A percentile compares a stretch with the other conserved stretches of the same genome.
Conservation (phyloP, 1,140 invertebrate species). For the Anagrus nilaparvatae region DNA sequence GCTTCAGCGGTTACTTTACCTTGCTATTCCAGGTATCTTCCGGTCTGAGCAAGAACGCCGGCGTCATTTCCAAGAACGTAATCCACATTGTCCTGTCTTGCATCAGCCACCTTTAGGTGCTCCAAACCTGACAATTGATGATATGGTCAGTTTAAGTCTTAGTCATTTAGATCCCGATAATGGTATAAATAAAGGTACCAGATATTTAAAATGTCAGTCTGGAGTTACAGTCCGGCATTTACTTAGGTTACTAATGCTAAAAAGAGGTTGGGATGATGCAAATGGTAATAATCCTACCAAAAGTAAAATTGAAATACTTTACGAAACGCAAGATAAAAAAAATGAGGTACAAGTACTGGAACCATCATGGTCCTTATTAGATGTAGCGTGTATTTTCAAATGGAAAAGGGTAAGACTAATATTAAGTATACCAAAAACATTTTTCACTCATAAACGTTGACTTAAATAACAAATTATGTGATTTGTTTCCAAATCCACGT, state of each 20-base stretch:
- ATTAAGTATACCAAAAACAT: not conserved
- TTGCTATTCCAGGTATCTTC: slow-evolving; percentile 60
- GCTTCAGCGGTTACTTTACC: slow-evolving; percentile 65
- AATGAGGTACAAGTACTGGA: slow-evolving; percentile 20
- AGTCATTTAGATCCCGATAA: slow-evolving; percentile 18
- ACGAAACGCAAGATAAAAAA: slow-evolving; percentile 11
- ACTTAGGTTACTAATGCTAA: slow-evolving; percentile 31
- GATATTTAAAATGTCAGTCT: slow-evolving; percentile 35
- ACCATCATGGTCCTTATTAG: slow-evolving; percentile 33
- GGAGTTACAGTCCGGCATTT: slow-evolving; percentile 35
- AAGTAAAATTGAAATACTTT: slow-evolving; percentile 32
- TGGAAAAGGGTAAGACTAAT: slow-evolving; percentile 37
- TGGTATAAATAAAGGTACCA: slow-evolving; percentile 5
- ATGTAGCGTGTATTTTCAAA: slow-evolving; percentile 33
- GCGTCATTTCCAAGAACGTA: slow-evolving; percentile 28
- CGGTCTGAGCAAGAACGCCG: slow-evolving; percentile 32
- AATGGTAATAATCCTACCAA: slow-evolving; percentile 15
- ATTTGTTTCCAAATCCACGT: no score
- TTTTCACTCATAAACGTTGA: not conserved
- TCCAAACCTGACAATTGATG: slow-evolving; percentile 30
- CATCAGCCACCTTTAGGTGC: slow-evolving; percentile 25
- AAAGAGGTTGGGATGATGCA: slow-evolving; percentile 33
- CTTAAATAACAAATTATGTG: not conserved
- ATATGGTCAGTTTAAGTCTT: slow-evolving; percentile 33
- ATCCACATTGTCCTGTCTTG: slow-evolving; percentile 28